A percentile compares a stretch with the other conserved stretches of the same genome.
phyloP scores from a whole-genome alignment of 2,888 invertebrate genomes.

The Brachyptera putata region DNA sequence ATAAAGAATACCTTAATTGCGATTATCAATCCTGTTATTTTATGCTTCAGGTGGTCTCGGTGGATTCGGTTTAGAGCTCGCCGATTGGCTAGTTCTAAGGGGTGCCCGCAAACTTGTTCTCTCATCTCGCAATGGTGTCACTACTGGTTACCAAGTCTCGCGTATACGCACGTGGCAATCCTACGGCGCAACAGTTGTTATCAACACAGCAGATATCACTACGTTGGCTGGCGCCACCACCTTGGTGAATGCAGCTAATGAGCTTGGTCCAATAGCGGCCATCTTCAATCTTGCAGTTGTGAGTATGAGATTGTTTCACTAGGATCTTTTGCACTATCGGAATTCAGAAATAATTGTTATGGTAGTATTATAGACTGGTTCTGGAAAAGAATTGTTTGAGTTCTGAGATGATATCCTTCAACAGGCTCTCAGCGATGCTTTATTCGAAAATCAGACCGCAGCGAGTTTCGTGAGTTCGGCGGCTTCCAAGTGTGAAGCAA shows the following conservation, averaged over 20 bases:
- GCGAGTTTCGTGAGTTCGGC: conserved; percentile 65
- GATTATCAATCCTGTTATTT: too few species aligned
- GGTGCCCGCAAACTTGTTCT: conserved; percentile 58
- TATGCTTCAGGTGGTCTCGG: conserved; percentile 75
- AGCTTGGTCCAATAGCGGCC: conserved; percentile 68
- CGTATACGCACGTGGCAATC: conserved; percentile 58
- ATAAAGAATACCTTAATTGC: too few species aligned
- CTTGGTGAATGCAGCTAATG: conserved; percentile 61
- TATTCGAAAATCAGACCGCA: conserved; percentile 70
- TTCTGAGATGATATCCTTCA: not conserved
- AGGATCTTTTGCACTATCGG: not conserved
- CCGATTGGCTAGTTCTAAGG: conserved; percentile 78
- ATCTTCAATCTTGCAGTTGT: conserved; percentile 88
- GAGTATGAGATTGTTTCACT: conserved; percentile 32
- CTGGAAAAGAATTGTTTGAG: not conserved
- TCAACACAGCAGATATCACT: conserved; percentile 69
- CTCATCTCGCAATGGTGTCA: conserved; percentile 54
- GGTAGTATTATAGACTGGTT: not conserved
- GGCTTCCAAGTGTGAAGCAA: conserved; percentile 75
- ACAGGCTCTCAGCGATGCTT: conserved; percentile 57
- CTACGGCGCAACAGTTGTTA: conserved; percentile 62
- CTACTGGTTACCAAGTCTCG: conserved; percentile 54
- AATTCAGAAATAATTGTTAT: too few species aligned
- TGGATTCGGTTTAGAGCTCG: conserved; percentile 86
- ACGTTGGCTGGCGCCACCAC: conserved; percentile 63